Evolutionary conservation across 2,797 vertebrate species (phyloP), one percentile per base, ranked within the genome.

Genomic region (Phrynocephalus vlangalii): DNA sequence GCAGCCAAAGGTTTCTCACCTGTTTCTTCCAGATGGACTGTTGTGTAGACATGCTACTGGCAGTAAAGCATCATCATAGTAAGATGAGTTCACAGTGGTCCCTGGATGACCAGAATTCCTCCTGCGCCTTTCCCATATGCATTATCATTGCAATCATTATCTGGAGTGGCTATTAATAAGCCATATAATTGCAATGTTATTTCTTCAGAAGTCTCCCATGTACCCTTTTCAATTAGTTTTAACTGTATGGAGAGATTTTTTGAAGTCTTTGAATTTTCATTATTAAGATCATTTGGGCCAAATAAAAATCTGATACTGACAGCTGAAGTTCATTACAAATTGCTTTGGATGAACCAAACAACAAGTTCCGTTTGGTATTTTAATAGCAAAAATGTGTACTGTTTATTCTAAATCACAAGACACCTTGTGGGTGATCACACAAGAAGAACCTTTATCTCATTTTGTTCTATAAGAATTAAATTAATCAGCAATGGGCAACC

Each of bases 241-340:
- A 89, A 72, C 44, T 84, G 56, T 73, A 8, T 87, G 89, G 50
- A 88, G 79, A 87, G 73, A 85, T 73, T 76, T 73, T 86, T 67
- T 5, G 60, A 63, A 67, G 28, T 0, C 82, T 87, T 76, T 63
- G 20, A 68, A 66, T 75, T 92, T 66, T 38, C 91, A 67, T 86
- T 92, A 2, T 79, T 90, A 82, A 85, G 88, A 26, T 15, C 28
- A 86, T 91, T 91, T 9, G 38, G 86, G 71, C 1, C 44, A 90
- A 84, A 6, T 90, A 68, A 26, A 87, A 91, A 11, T 44, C 33
- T 80, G 24, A 56, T 72, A 85, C 3, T 84, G 24, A 56, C 50
- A 76, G 22, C 80, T 83, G 85, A 63, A 89, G 90, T 26, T 52
- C 56, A 48, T 56, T 79, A 78, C n/a, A 44, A 50, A 63, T 30